Evolutionary conservation across 2,888 invertebrate genomes (phyloP).

Genomic region (Barypeithes pellucidus): DNA sequence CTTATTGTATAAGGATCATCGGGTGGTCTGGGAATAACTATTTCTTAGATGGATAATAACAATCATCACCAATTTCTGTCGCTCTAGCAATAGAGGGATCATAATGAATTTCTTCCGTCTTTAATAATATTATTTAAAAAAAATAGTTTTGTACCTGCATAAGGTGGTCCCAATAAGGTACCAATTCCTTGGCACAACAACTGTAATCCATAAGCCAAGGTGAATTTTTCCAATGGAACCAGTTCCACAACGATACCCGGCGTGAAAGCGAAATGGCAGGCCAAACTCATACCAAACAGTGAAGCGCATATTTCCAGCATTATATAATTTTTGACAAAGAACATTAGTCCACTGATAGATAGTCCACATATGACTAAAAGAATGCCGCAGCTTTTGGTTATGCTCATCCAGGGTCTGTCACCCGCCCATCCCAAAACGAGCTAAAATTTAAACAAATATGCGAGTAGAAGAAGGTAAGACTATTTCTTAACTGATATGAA

Average conservation of each 20-base stretch:
- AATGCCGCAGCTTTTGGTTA: conserved; percentile 86
- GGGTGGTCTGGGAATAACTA: too few species aligned
- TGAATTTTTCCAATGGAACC: conserved; percentile 92
- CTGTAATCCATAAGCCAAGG: conserved; percentile 92
- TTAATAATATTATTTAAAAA: too few species aligned
- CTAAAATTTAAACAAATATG: too few species aligned
- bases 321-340: conserved; percentile 67
- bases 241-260: conserved; percentile 92
- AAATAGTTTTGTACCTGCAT: conserved; percentile 85
- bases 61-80: too few species aligned
- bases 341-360: conserved; percentile 76
- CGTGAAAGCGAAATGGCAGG: conserved; percentile 93
- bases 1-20: too few species aligned
- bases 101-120: too few species aligned
- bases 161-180: conserved; percentile 92
- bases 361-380: conserved; percentile 82
- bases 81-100: too few species aligned
- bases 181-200: conserved; percentile 94
- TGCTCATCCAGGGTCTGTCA: conserved; percentile 82
- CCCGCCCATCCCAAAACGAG: conserved; percentile 91
- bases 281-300: conserved; percentile 91
- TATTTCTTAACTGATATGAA: too few species aligned
- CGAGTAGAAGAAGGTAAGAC: too few species aligned
- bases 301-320: conserved; percentile 70
- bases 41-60: too few species aligned